A percentile compares a stretch with the other conserved stretches of the same genome.
Conservation (phyloP, 2,888 invertebrate species). For the Heliconius cydno region DNA sequence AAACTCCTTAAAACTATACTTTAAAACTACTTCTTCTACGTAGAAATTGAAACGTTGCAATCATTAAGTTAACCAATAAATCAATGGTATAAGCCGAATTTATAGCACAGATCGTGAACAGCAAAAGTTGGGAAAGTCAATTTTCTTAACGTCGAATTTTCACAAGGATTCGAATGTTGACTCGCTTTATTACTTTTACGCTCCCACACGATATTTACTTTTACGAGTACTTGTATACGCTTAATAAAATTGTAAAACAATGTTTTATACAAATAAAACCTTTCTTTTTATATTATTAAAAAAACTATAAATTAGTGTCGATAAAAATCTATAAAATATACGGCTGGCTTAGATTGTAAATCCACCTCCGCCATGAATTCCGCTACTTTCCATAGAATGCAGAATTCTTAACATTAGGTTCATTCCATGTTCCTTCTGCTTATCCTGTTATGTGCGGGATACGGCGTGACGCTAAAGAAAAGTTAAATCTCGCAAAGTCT, state of each 20-base stretch:
- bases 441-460: too few relatives aligned
- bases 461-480: background rate
- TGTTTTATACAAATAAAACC: background rate
- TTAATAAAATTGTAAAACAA: background rate
- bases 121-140: slow-evolving; percentile 6
- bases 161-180: background rate
- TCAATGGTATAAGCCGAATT: slow-evolving; percentile 1
- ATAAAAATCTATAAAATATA: too few relatives aligned
- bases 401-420: too few relatives aligned
- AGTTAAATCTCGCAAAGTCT: background rate
- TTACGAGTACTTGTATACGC: background rate
- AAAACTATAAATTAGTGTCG: too few relatives aligned
- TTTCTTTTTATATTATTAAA: too few relatives aligned
- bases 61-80: slow-evolving; percentile 4
- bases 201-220: background rate
- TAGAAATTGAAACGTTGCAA: background rate
- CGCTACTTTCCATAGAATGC: too few relatives aligned
- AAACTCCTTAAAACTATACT: too few relatives aligned
- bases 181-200: background rate
- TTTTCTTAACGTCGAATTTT: slow-evolving; percentile 6
- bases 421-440: too few relatives aligned
- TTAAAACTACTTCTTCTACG: background rate
- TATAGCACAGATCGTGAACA: background rate
- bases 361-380: too few relatives aligned
- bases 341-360: too few relatives aligned